Evolutionary conservation across 35 echinoderm and acorn worm genomes (phyloP), one percentile per base, ranked within the genome.

Genomic region (Hemicentrotus pulcherrimus): DNA sequence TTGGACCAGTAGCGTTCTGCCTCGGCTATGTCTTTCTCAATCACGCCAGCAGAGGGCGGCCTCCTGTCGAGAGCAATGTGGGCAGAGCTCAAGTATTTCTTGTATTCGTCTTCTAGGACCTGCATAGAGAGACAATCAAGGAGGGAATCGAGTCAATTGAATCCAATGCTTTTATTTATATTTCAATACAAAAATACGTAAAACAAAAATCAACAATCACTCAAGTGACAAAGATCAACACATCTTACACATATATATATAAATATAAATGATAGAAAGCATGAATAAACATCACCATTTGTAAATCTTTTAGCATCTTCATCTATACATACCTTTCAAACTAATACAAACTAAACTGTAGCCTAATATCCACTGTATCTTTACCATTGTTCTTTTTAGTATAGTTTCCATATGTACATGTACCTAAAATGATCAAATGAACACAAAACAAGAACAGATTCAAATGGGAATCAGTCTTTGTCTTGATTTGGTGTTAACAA

Each of bases 41-140:
- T 47, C 28, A 95, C 95, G 35, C 94, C 95, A 47, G 55, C 95
- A 32, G 9, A 94, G 61, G 58, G 88, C 22, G 32, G 96, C 87
- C 48, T 98, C 86, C 96, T 78, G 88, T 97, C 86, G 32, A 99
- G 88, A 32, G 92, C 92, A 47, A 96, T 59, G 94, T 97, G 94
- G 2, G 98, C 98, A 7, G 98, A 96, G 58, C 97, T 98, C 48
- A 98, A 85, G 94, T 95, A 99, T 48, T 96, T 96, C 52, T 99
- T 95, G 46, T 96, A 94, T 89, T 96, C 85, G n/a, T 98, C 95
- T 52, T 95, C 96, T 41, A 99, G 32, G 65, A 94, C 91, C 91
- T 93, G 46, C 31, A 90, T 33, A 16, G 31, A 90, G 65, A 78
- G 86, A 95, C 94, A 94, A 31, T 93, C 48, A 47, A 96, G 8